Conservation (phyloP, 2,113 vertebrate genomes). For the Manacus vitellinus region DNA sequence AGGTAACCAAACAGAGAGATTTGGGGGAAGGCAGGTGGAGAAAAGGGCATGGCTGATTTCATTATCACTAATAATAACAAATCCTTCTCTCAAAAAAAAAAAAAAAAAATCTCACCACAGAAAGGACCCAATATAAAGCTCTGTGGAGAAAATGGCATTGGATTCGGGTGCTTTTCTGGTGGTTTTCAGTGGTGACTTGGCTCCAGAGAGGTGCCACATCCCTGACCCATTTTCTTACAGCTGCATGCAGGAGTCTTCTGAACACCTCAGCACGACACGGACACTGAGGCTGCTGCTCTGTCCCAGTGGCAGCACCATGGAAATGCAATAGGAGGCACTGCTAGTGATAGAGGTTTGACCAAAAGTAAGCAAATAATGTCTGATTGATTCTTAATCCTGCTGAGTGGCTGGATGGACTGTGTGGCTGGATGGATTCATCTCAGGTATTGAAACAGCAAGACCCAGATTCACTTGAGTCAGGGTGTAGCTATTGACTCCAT, state of each 20-base stretch:
- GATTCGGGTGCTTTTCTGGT: neutral
- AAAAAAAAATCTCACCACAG: neutral
- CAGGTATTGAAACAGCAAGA: neutral
- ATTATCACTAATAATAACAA: neutral
- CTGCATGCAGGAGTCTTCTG: neutral
- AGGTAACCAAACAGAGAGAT: conserved; percentile 16
- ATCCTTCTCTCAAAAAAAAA: neutral
- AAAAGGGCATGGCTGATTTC: conserved; percentile 13
- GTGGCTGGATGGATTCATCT: neutral
- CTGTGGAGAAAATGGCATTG: neutral
- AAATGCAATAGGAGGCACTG: neutral
- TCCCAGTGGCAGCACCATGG: fast-evolving
- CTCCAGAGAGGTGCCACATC: neutral
- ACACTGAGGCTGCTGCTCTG: neutral
- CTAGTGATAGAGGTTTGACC: neutral
- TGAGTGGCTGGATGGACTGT: neutral
- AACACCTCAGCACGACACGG: fast-evolving
- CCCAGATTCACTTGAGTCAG: neutral
- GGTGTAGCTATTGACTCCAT: neutral
- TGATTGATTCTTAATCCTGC: neutral
- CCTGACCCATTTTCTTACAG: neutral
- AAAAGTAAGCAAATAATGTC: neutral
- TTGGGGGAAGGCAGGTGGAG: neutral
- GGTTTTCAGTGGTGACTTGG: neutral
- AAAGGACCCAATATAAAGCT: neutral